These are phyloP conservation scores for Caenorhabditis remanei DNA, from an alignment of 1,140 invertebrate species.

Conservation along the genomic window DNA sequence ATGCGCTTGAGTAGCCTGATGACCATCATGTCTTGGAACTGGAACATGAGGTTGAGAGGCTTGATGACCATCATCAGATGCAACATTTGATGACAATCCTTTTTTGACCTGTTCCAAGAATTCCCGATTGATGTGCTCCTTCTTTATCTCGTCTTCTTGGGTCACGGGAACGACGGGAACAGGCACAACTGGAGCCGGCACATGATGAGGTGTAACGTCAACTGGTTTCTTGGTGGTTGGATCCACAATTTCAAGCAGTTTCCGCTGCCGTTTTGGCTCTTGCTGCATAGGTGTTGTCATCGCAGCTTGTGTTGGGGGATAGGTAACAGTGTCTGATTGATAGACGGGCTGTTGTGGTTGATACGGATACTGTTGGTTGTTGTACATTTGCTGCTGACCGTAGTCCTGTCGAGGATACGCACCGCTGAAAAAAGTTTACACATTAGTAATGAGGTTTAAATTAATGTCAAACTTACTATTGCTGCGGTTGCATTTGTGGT, in stretches of 20 bases:
- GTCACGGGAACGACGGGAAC: background rate
- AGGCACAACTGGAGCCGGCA: background rate
- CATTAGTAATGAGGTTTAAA: background rate
- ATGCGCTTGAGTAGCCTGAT: too few relatives aligned
- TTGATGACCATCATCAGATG: too few relatives aligned
- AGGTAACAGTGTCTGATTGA: background rate
- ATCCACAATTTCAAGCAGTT: background rate
- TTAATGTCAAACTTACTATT: background rate
- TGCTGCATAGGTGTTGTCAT: background rate
- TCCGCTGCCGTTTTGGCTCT: slow-evolving; percentile 5
- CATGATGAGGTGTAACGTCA: background rate
- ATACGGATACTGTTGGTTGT: too few relatives aligned
- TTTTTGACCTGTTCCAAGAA: background rate
- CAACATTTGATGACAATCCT: background rate
- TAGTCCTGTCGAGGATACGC: background rate
- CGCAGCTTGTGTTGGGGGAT: background rate
- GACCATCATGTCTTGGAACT: background rate
- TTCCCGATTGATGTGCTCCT: background rate
- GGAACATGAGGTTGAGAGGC: background rate
- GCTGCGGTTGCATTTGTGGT: background rate
- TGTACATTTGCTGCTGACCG: slow-evolving; percentile 12
- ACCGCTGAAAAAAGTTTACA: background rate
- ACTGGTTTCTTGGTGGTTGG: slow-evolving; percentile 3
- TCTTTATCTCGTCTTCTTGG: slow-evolving; percentile 25
- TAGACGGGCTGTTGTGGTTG: background rate